Evolutionary conservation across 2,888 invertebrate genomes (phyloP).

Genomic region (Cephus nigrinus): DNA sequence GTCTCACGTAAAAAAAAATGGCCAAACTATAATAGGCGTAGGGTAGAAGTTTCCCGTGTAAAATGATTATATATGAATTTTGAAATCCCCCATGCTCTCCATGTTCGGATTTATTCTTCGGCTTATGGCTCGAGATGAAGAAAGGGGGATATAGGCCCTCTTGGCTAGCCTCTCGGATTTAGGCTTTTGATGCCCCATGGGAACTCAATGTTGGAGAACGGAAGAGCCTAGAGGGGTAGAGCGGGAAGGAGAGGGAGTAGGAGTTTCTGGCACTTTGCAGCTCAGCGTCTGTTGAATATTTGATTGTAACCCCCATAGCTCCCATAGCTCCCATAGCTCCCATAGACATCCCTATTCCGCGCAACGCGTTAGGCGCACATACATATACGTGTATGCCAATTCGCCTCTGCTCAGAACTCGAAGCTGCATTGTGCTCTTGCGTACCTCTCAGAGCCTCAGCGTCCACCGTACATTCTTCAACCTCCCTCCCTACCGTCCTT

Average conservation of each 20-base stretch:
- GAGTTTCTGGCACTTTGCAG: slow-evolving; percentile 57
- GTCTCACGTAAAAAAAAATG: neutral
- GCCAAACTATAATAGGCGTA: neutral
- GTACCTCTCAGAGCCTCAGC: neutral
- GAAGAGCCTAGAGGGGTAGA: slow-evolving; percentile 3
- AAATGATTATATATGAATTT: neutral
- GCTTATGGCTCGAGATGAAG: neutral
- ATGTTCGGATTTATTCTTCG: neutral
- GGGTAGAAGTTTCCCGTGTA: neutral
- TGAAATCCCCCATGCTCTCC: neutral
- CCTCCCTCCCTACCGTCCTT: neutral
- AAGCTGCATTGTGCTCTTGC: slow-evolving; percentile 5
- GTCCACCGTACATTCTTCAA: neutral
- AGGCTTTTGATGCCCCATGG: slow-evolving; percentile 10
- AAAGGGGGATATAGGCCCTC: neutral
- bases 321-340: neutral
- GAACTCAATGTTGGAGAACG: neutral
- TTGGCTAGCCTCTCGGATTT: slow-evolving; percentile 8
- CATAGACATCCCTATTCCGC: neutral
- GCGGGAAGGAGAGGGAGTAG: slow-evolving; percentile 29
- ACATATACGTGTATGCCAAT: neutral
- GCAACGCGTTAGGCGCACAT: neutral
- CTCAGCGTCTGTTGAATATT: slow-evolving; percentile 56
- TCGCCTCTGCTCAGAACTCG: neutral
- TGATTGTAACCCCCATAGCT: slow-evolving; percentile 36